phyloP scores from a whole-genome alignment of 1,140 invertebrate genomes.

The Octopus bimaculoides region DNA sequence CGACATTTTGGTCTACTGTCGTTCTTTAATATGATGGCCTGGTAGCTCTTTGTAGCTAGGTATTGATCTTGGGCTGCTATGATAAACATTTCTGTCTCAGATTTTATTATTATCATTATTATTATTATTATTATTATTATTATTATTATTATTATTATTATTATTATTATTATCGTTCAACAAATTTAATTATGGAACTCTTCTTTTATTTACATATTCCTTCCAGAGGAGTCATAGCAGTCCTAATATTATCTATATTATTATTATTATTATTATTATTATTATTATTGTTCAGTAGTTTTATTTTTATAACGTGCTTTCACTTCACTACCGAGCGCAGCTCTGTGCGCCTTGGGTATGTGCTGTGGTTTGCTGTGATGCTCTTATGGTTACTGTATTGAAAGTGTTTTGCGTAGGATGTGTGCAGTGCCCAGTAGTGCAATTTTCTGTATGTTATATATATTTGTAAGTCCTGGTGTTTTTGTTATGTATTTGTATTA shows the following conservation, averaged over 20 bases:
- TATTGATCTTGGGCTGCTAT: not conserved
- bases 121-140: conserved; percentile 2
- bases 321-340: no score
- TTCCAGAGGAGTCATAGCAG: not conserved
- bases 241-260: not conserved
- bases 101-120: not conserved
- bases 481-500: not conserved
- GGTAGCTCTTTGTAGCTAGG: no score
- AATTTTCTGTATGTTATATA: no score
- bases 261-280: not conserved
- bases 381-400: no score
- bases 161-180: not conserved
- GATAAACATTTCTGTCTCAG: not conserved
- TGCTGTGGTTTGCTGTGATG: no score
- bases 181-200: not conserved
- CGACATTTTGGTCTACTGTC: no score
- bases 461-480: not conserved
- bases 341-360: no score
- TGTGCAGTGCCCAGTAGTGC: no score
- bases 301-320: no score
- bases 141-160: conserved; percentile 4
- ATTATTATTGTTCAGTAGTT: not conserved
- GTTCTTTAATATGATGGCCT: no score
- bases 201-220: not conserved
- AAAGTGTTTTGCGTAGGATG: no score